Conservation (phyloP, 2,113 vertebrate species). For the Gnathonemus echidnorhynchus region DNA sequence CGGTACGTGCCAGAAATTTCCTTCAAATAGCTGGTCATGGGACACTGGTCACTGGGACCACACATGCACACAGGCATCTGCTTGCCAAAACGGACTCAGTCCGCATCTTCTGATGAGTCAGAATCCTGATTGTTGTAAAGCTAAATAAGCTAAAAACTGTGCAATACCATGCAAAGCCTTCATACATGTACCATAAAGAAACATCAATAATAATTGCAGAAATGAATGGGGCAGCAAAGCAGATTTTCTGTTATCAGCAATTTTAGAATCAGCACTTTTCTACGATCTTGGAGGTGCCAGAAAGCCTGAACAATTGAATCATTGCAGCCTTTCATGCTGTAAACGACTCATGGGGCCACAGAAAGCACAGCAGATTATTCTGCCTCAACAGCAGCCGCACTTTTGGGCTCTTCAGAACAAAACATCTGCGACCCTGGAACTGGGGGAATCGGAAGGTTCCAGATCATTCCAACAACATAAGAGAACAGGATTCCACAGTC, state of each 20-base stretch:
- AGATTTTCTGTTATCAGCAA: not conserved
- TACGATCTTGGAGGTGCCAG: constrained; percentile 15
- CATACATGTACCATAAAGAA: not conserved
- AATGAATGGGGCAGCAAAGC: not conserved
- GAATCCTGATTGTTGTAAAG: not conserved
- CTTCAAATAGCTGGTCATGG: not conserved
- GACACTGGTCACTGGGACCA: not conserved
- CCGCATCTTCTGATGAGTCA: not conserved
- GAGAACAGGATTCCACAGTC: not conserved
- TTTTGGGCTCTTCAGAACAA: constrained; percentile 35
- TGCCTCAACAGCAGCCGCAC: constrained; percentile 17
- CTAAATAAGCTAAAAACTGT: not conserved
- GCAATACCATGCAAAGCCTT: not conserved
- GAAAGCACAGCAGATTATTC: constrained; percentile 25
- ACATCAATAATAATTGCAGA: not conserved
- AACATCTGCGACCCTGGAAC: constrained; percentile 36
- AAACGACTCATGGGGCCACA: not conserved
- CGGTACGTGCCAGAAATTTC: not conserved
- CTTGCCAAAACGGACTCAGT: no score
- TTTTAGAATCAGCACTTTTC: constrained; percentile 10
- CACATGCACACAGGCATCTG: not conserved
- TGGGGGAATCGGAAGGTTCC: not conserved
- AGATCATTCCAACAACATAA: not conserved
- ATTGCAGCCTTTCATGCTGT: constrained; percentile 15
- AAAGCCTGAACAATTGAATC: constrained; percentile 33